A percentile compares a stretch with the other conserved stretches of the same genome.
phyloP scores from a whole-genome alignment of 2,888 invertebrate genomes.

The Kryphioiulus occultus region DNA sequence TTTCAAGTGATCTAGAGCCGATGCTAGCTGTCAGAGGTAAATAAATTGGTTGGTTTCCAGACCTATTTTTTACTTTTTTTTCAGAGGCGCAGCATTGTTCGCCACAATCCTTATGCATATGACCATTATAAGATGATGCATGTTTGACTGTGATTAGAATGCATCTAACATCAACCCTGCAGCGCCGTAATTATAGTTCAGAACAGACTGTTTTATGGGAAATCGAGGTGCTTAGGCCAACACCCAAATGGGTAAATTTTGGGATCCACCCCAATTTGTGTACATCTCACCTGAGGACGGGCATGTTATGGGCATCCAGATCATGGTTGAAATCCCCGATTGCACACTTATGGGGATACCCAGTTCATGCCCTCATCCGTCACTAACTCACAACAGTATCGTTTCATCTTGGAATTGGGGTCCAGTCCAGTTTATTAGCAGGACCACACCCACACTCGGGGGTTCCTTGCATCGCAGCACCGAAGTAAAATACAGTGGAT shows the following conservation, averaged over 20 bases:
- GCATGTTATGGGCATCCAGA: background rate
- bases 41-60: background rate
- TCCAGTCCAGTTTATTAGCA: slow-evolving; percentile 1
- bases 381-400: background rate
- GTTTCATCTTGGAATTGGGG: slow-evolving; percentile 23
- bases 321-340: background rate
- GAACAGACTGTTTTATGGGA: slow-evolving; percentile 23
- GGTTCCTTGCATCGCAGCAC: background rate
- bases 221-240: slow-evolving; percentile 15
- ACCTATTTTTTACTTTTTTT: background rate
- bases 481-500: background rate
- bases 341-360: background rate
- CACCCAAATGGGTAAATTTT: slow-evolving; percentile 12
- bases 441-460: slow-evolving; percentile 23
- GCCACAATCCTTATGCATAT: too few species aligned
- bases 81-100: background rate
- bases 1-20: background rate
- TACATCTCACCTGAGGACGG: slow-evolving; percentile 11
- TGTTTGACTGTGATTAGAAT: slow-evolving; percentile 1
- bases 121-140: background rate
- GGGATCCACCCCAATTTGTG: slow-evolving; percentile 13
- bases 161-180: background rate
- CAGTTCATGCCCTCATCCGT: background rate
- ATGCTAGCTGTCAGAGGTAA: background rate
- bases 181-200: slow-evolving; percentile 14